phyloP scores from a whole-genome alignment of 2,888 invertebrate species.

The Nyleta sp. region DNA sequence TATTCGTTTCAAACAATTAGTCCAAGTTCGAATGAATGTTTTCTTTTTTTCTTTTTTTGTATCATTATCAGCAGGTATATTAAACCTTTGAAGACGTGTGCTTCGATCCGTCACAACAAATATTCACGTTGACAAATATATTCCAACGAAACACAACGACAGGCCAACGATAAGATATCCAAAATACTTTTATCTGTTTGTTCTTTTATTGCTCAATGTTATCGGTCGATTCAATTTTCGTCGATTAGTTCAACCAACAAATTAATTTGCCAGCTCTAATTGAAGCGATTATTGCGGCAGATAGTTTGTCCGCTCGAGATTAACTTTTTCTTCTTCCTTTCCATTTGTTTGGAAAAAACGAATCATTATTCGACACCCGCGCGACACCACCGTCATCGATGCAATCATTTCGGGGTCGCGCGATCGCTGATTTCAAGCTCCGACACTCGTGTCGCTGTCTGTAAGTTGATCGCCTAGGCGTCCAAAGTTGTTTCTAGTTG shows the following conservation, averaged over 20 bases:
- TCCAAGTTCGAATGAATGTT: too few relatives aligned
- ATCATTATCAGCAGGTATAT: too few relatives aligned
- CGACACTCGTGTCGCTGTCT: conserved; percentile 33
- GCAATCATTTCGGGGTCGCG: background rate
- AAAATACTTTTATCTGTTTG: background rate
- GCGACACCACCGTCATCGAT: too few relatives aligned
- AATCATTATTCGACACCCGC: too few relatives aligned
- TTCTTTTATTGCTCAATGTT: background rate
- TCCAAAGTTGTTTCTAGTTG: conserved; percentile 56
- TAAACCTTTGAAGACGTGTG: too few relatives aligned
- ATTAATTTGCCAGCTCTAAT: conserved; percentile 12
- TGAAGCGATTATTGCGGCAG: too few relatives aligned
- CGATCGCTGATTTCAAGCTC: conserved; percentile 16
- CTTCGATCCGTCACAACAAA: background rate
- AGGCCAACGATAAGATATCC: conserved; percentile 21
- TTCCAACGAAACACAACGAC: background rate
- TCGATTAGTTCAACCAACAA: conserved; percentile 11
- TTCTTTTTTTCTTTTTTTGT: too few relatives aligned
- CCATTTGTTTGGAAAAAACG: background rate
- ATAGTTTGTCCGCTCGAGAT: too few relatives aligned
- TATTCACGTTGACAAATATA: conserved; percentile 22
- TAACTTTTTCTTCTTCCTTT: too few relatives aligned
- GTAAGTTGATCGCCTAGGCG: conserved; percentile 40
- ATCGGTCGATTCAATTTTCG: conserved; percentile 8
- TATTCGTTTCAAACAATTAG: too few relatives aligned